A percentile compares a stretch with the other conserved stretches of the same genome.
Conservation (phyloP, 2,888 invertebrate species). For the Drosophila putrida region DNA sequence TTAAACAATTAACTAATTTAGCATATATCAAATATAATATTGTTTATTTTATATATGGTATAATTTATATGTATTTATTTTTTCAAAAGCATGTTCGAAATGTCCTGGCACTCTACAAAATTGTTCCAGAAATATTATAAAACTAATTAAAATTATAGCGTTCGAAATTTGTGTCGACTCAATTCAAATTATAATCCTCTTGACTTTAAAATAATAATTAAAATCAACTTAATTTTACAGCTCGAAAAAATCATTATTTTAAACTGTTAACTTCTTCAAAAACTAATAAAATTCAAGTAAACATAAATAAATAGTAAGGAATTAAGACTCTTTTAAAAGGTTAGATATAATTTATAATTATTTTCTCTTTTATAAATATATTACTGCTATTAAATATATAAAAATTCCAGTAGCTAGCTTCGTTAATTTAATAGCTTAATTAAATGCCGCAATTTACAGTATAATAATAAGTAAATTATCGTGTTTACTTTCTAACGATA, state of each 20-base stretch:
- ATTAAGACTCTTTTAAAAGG: neutral
- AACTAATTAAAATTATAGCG: constrained; percentile 60
- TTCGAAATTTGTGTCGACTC: constrained; percentile 25
- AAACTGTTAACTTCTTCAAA: neutral
- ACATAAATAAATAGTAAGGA: too few relatives aligned
- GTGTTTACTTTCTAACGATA: neutral
- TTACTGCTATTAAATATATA: too few relatives aligned
- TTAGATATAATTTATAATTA: too few relatives aligned
- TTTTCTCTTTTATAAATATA: too few relatives aligned
- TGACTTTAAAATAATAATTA: neutral
- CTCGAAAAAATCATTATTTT: neutral
- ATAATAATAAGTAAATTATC: too few relatives aligned
- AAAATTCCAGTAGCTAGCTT: neutral
- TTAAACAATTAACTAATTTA: constrained; percentile 49
- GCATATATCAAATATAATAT: constrained; percentile 38
- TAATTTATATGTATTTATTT: constrained; percentile 24
- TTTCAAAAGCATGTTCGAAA: constrained; percentile 64
- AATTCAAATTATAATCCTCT: constrained; percentile 13
- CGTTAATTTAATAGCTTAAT: neutral
- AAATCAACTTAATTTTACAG: neutral
- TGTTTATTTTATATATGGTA: constrained; percentile 7
- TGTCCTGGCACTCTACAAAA: constrained; percentile 84
- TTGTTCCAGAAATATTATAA: constrained; percentile 66
- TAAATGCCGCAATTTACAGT: neutral
- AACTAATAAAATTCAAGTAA: neutral